phyloP scores from a whole-genome alignment of 2,888 invertebrate species.

The Trichopoda pennipes region DNA sequence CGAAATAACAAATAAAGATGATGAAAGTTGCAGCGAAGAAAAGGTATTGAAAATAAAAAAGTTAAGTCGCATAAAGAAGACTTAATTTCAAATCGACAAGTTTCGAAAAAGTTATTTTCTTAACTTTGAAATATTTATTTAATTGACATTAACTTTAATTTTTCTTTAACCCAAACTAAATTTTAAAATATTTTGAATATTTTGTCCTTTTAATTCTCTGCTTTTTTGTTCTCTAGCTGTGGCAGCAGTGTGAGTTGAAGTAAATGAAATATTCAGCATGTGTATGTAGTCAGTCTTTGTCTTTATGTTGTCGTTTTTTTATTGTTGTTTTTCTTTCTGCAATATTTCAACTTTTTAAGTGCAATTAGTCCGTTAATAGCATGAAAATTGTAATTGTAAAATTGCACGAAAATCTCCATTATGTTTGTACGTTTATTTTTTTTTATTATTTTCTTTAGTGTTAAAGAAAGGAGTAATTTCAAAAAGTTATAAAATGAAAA shows the following conservation, averaged over 20 bases:
- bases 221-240: background rate
- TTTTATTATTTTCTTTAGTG: background rate
- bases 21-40: background rate
- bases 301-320: conserved; percentile 29
- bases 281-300: conserved; percentile 8
- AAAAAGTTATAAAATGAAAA: background rate
- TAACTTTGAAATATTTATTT: no score
- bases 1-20: conserved; percentile 8
- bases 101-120: no score
- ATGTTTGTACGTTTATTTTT: background rate
- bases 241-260: background rate
- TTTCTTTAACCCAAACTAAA: background rate
- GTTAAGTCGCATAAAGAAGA: background rate
- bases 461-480: background rate
- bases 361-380: conserved; percentile 70
- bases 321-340: conserved; percentile 40
- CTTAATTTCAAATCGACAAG: no score
- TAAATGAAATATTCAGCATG: conserved; percentile 10
- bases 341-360: conserved; percentile 69
- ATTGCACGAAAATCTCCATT: conserved; percentile 67
- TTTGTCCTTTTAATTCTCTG: conserved; percentile 1
- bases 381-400: conserved; percentile 70
- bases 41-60: conserved; percentile 1
- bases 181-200: background rate
- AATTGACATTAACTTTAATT: background rate